Base-by-base conservation (phyloP, 2,113 vertebrate species). In the Raphicerus campestris region DNA sequence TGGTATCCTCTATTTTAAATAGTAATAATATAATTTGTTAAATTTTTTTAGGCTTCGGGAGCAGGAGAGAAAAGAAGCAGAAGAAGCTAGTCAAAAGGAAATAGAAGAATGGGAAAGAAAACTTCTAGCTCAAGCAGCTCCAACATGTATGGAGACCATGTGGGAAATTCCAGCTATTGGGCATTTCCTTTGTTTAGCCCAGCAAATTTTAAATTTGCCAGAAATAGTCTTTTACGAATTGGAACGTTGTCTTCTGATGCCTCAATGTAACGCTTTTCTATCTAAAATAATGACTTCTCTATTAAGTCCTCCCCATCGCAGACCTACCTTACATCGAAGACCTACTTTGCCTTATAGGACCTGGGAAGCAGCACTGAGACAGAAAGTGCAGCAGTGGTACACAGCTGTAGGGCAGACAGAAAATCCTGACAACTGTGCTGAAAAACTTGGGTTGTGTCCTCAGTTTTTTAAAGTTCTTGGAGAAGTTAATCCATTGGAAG, bases 111-210 rank as follows among this genome's bases (percentile, higher is more conserved):
- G 99, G 99, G 99, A 99, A 98, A 99, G 98, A 89, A 99, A 97
- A 87, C 98, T 99, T 94, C 98, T 99, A 78, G 99, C 99, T 84
- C 99, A 99, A 98, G 99, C 99, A 77, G 98, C 98, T 86, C 99
- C 99, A 51, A 98, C 99, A 91, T 98, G 98, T 24, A 99, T 99
- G 98, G 99, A 99, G 95, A 99, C 99, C 66, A 99, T 99, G 98
- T 99, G 99, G 99, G 99, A 99, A 98, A 99, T 99, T 90, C 99
- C 99, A 96, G 99, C 99, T 90, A 99, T 99, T 82, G 99, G 99
- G 28, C 99, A 99, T 98, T 99, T 99, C 94, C 99, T 99, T 96
- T 99, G 99, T 98, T 99, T 99, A 98, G 99, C 99, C 77, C 99
- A 99, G 97, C 99, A 99, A 90, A 99, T 99, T 92, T 99, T 99